A percentile compares a stretch with the other conserved stretches of the same genome.
phyloP scores from a whole-genome alignment of 2,113 vertebrate species.

The Campylorhamphus procurvoides region DNA sequence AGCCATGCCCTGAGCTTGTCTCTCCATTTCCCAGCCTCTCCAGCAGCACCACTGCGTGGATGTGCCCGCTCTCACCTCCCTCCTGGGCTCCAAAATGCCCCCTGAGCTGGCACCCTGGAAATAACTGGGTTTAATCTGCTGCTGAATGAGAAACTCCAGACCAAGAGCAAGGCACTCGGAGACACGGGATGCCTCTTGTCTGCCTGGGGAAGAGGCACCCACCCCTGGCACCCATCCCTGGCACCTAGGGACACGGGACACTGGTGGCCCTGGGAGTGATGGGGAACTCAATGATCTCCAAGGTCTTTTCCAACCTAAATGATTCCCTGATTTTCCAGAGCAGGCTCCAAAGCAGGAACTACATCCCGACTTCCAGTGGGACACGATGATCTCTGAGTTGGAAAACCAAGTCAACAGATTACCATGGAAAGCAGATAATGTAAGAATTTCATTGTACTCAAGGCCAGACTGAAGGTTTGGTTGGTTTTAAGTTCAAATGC shows the following conservation, averaged over 20 bases:
- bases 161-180: accelerated
- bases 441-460: not conserved
- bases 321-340: not conserved
- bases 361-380: accelerated
- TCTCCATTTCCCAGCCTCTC: not conserved
- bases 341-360: accelerated
- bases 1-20: not conserved
- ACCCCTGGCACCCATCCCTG: not conserved
- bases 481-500: not conserved
- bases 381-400: accelerated
- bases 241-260: not conserved
- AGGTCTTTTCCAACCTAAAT: not conserved
- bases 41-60: not conserved
- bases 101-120: not conserved
- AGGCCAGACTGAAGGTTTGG: not conserved
- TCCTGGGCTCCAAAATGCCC: not conserved
- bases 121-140: not conserved
- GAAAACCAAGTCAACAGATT: not conserved
- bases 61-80: not conserved
- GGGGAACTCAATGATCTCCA: not conserved
- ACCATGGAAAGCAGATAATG: not conserved
- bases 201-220: not conserved
- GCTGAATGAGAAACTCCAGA: not conserved
- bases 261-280: not conserved
- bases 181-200: accelerated